Evolutionary conservation across 2,113 vertebrate species (phyloP), one percentile per base, ranked within the genome.

Genomic region (Aphyosemion australe): DNA sequence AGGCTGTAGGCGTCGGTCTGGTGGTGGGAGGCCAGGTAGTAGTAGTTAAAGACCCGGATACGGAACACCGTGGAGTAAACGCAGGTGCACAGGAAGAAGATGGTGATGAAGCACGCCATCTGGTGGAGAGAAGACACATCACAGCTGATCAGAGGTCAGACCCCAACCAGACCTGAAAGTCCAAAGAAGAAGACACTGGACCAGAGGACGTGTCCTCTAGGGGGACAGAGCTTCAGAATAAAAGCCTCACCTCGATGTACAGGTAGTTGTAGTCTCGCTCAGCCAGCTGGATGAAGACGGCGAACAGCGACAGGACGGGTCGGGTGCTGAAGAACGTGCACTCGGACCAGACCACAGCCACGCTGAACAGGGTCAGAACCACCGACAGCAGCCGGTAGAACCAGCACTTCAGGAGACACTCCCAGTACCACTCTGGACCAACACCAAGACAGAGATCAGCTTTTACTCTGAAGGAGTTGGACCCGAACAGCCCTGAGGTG

Each of bases 21-120:
- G 78, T 99, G 97, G 78, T 99, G 97, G 1, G 96, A 95, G 61
- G 97, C 96, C 89, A 99, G 91, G 86, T 99, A 98, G 49, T 99
- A 99, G 86, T 98, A 99, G 90, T 99, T 99, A 88, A 99, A 99
- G 6, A 99, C 95, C 39, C 97, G 90, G 47, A 99, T 98, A 42
- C 97, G 94, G 92, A 99, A 99, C 84, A 99, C 97, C 1, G 97
- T 99, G 60, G 96, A 99, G 85, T 99, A 99, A 70, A 98, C 95
- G 59, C 96, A 98, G 75, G 95, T 97, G 67, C 96, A 98, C 54
- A 99, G 87, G 92, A 98, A 99, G 91, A 97, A 98, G 89, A 99
- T 98, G 20, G 96, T 97, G 88, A 99, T 86, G 84, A 99, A 98
- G 75, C 97, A 98, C 72, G 95, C 97, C 93, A 99, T 96, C 97